phyloP scores from a whole-genome alignment of 2,113 vertebrate genomes.

The Rhegmatorhina hoffmannsi region DNA sequence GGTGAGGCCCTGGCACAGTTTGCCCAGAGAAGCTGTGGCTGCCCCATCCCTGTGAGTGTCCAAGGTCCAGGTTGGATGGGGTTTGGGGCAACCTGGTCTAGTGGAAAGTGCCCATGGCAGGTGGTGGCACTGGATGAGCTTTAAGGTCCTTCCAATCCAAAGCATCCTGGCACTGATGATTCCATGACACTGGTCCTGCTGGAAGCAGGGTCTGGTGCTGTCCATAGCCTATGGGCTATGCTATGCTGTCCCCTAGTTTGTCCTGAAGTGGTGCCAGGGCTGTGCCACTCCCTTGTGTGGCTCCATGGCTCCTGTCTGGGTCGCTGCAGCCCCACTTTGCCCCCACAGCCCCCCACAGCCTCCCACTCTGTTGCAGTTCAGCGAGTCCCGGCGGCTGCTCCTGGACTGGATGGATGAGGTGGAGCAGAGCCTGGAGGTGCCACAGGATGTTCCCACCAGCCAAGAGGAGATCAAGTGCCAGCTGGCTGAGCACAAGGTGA shows the following conservation, averaged over 20 bases:
- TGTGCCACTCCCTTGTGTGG: rapidly evolving
- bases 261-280: rapidly evolving
- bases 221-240: too few relatives aligned
- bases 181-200: rapidly evolving
- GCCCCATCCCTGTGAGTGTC: too few relatives aligned
- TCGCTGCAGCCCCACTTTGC: rapidly evolving
- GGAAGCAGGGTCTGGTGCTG: rapidly evolving
- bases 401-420: constrained; percentile 86
- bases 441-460: constrained; percentile 73
- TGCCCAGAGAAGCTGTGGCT: not conserved
- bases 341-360: not conserved
- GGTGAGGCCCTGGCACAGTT: not conserved
- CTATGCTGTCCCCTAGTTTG: rapidly evolving
- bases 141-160: not conserved
- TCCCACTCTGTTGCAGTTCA: constrained; percentile 73
- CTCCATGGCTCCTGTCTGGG: not conserved
- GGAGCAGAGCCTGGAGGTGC: constrained; percentile 78
- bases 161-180: too few relatives aligned
- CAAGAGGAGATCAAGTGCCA: constrained; percentile 87
- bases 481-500: constrained; percentile 84
- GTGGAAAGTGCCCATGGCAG: not conserved
- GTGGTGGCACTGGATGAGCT: not conserved
- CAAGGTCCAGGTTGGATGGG: rapidly evolving
- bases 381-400: constrained; percentile 83
- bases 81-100: not conserved